Conservation (phyloP, 2,888 invertebrate genomes). For the Cheilosia soror region DNA sequence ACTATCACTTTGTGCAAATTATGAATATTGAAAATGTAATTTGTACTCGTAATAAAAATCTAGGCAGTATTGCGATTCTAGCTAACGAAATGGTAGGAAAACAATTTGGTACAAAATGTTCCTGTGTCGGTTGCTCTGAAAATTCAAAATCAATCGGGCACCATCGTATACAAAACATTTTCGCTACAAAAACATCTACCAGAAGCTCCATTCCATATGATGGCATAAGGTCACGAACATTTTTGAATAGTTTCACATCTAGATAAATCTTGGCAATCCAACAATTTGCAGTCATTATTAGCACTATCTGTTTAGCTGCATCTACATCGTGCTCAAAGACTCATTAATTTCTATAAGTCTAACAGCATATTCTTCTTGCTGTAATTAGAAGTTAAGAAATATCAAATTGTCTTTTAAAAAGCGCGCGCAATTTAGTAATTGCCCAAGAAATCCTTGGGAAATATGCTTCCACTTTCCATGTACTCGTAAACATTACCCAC, state of each 20-base stretch:
- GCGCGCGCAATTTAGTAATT: background rate
- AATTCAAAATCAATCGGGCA: too few relatives aligned
- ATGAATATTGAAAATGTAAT: too few relatives aligned
- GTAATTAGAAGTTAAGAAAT: background rate
- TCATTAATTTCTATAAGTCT: background rate
- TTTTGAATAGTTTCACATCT: background rate
- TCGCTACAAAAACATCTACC: background rate
- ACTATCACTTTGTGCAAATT: too few relatives aligned
- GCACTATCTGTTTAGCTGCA: background rate
- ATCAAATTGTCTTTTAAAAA: background rate
- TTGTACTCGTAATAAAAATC: too few relatives aligned
- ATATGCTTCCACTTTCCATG: constrained; percentile 6
- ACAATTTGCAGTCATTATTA: background rate
- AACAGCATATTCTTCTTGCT: background rate
- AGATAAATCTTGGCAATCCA: background rate
- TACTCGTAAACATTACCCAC: background rate
- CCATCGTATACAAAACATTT: too few relatives aligned
- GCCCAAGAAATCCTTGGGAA: background rate
- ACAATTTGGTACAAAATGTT: too few relatives aligned
- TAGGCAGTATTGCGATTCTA: too few relatives aligned
- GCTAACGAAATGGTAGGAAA: too few relatives aligned
- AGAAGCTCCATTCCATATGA: background rate
- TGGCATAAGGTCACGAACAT: background rate
- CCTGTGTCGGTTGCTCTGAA: too few relatives aligned
- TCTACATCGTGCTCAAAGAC: background rate